These are phyloP conservation scores for Eupeodes latifasciatus DNA, from an alignment of 2,888 invertebrate genomes.

Conservation along the genomic window DNA sequence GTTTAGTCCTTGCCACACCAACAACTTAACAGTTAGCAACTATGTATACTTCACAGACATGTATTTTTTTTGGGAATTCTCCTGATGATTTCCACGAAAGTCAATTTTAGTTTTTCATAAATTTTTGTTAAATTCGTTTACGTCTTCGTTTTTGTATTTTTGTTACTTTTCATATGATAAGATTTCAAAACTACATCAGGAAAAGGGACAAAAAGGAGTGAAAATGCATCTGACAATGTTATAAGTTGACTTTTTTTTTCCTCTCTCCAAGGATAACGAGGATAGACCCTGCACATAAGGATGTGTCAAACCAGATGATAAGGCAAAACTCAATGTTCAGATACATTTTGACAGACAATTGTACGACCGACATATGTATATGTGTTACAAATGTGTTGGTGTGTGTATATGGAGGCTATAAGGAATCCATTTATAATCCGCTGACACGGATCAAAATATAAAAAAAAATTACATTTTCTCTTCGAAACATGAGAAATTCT, in stretches of 20 bases:
- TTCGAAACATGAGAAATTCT: slow-evolving; percentile 25
- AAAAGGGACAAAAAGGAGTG: neutral
- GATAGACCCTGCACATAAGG: slow-evolving; percentile 5
- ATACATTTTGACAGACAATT: slow-evolving; percentile 46
- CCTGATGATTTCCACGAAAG: slow-evolving; percentile 16
- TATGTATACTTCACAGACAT: neutral
- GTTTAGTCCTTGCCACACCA: neutral
- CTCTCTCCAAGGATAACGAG: slow-evolving; percentile 3
- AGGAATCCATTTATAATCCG: slow-evolving; percentile 42
- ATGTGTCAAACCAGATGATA: slow-evolving; percentile 38
- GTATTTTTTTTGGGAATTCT: neutral
- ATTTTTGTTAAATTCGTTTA: slow-evolving; percentile 16
- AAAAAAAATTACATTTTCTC: neutral
- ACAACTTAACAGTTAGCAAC: neutral
- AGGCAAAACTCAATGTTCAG: slow-evolving; percentile 5
- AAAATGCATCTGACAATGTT: slow-evolving; percentile 55
- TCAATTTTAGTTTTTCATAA: slow-evolving; percentile 28
- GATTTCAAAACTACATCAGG: slow-evolving; percentile 17
- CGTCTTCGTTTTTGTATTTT: slow-evolving; percentile 8
- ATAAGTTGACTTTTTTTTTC: slow-evolving; percentile 40
- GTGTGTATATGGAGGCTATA: slow-evolving; percentile 2
- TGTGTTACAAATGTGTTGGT: neutral
- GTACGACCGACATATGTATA: neutral
- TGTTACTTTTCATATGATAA: slow-evolving; percentile 28
- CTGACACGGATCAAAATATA: slow-evolving; percentile 15